phyloP scores from a whole-genome alignment of 2,797 vertebrate genomes.

The Lepidocolaptes lacrymiger region DNA sequence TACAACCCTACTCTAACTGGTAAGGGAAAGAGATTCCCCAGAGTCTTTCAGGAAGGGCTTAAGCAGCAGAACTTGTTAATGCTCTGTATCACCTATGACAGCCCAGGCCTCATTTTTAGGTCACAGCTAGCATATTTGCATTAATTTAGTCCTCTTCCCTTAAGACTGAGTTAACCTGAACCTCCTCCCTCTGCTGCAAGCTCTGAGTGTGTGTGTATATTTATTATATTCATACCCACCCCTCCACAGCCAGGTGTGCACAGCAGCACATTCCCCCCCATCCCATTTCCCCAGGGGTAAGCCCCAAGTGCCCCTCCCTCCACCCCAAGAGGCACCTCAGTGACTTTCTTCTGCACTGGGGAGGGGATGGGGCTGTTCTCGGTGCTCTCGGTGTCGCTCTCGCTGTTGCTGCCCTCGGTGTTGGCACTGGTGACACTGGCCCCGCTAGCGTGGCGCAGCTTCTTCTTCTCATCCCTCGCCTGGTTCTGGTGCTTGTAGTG shows the following conservation, averaged over 20 bases:
- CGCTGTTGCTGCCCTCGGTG: constrained; percentile 95
- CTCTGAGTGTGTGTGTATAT: neutral
- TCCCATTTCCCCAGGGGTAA: neutral
- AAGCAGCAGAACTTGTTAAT: neutral
- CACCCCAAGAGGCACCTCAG: constrained; percentile 80
- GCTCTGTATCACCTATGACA: neutral
- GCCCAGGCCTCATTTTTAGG: neutral
- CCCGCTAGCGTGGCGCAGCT: constrained; percentile 88
- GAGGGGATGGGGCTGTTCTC: constrained; percentile 94
- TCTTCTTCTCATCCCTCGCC: constrained; percentile 94
- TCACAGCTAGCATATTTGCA: neutral
- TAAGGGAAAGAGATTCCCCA: neutral
- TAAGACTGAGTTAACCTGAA: neutral
- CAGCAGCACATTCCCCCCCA: neutral
- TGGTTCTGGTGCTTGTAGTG: constrained; percentile 98
- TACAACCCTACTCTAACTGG: neutral
- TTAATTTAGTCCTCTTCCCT: neutral
- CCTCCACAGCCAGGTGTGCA: neutral
- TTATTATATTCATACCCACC: neutral
- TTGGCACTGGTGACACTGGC: constrained; percentile 88
- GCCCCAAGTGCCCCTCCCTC: neutral
- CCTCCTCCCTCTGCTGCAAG: neutral
- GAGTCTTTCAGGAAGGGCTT: neutral
- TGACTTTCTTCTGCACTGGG: constrained; percentile 92
- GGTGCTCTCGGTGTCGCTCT: constrained; percentile 90